A percentile compares a stretch with the other conserved stretches of the same genome.
These are phyloP conservation scores for Hydropsyche tenuis DNA, from an alignment of 1,140 invertebrate species.

Conservation along the genomic window DNA sequence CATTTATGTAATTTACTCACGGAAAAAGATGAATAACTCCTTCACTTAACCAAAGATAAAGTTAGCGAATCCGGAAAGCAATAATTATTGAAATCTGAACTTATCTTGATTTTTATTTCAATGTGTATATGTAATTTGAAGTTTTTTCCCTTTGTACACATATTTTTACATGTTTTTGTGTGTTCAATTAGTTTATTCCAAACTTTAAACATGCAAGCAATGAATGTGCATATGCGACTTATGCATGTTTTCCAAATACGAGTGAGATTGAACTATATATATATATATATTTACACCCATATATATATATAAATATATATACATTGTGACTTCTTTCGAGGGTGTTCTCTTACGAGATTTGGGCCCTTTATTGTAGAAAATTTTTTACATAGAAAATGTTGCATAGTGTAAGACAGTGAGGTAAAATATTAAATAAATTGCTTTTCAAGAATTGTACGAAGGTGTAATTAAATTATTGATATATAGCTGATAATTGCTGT, in stretches of 20 bases:
- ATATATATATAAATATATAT: slow-evolving; percentile 4
- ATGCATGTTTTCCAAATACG: neutral
- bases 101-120: neutral
- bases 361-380: slow-evolving; percentile 41
- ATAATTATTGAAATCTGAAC: neutral
- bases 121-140: too few relatives aligned
- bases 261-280: neutral
- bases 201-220: neutral
- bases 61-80: slow-evolving; percentile 14
- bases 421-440: slow-evolving; percentile 37
- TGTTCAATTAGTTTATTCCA: neutral
- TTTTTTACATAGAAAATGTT: slow-evolving; percentile 48
- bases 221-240: neutral
- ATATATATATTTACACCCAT: slow-evolving; percentile 4
- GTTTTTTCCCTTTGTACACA: neutral
- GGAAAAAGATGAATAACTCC: neutral
- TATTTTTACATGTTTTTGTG: too few relatives aligned
- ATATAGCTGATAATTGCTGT: slow-evolving; percentile 43
- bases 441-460: slow-evolving; percentile 44
- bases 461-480: slow-evolving; percentile 50
- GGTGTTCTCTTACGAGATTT: neutral
- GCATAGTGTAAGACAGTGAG: slow-evolving; percentile 42
- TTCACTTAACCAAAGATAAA: slow-evolving; percentile 20
- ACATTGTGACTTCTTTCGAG: slow-evolving; percentile 7
- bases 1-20: slow-evolving; percentile 6